Base-by-base conservation (phyloP, 2,113 vertebrate species). In the Labeo catla region DNA sequence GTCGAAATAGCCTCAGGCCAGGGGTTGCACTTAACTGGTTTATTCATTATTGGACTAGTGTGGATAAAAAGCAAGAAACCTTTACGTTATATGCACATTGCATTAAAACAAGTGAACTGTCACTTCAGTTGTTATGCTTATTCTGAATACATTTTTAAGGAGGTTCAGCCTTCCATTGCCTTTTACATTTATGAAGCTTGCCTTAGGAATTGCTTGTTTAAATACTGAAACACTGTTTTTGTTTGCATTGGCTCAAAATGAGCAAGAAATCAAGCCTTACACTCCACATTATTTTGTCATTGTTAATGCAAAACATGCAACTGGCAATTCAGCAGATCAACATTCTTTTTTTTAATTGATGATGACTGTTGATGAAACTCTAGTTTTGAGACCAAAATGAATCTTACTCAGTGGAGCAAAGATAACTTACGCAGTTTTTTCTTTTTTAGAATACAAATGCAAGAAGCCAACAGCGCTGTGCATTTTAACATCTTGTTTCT, bases 401-500 rank as follows among this genome's bases (percentile, higher is more conserved):
- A 93, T 91, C 87, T 91, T 84, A 70, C 89, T 89, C 83, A 82
- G 36, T 61, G 87, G 76, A 89, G 88, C 83, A 73, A 77, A 90
- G 87, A 92, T 86, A 93, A 92, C 93, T 86, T 92, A 90, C 90
- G 89, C 66, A 5, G 1, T 28, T 72, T 57, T 88, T 82, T 84
- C 90, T 9, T n/a, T 61, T 61, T 61, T 86, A 88, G 87, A 90
- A 92, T 90, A 86, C 91, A 89, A 90, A 89, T 91, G 89, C 91
- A 88, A 86, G 86, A 83, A 66, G 84, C 87, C 84, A 12, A 23
- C 76, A 59, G 91, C 81, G 52, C 90, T 80, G 76, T 85, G 85
- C 91, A 91, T 93, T 94, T 91, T 91, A 92, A 93, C 93, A 92
- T 93, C 92, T 90, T 93, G 92, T 89, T 92, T 87, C 89, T 89